phyloP scores from a whole-genome alignment of 2,113 vertebrate species.

The Ptychochromis oligacanthus region DNA sequence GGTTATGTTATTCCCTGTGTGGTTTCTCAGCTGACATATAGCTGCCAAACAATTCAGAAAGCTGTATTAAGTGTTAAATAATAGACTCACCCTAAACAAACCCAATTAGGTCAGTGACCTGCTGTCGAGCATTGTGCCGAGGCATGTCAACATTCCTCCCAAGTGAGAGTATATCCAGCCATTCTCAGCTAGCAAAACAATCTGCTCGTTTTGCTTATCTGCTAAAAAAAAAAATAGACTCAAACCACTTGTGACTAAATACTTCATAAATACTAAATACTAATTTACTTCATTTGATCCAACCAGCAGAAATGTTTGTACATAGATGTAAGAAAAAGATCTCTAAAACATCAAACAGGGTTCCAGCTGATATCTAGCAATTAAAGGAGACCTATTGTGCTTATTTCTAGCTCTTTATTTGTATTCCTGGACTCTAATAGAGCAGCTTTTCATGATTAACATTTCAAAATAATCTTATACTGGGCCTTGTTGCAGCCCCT shows the following conservation, averaged over 20 bases:
- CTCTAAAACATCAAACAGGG: conserved; percentile 1
- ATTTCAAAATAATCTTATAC: not conserved
- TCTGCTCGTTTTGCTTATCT: conserved; percentile 51
- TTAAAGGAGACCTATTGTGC: not conserved
- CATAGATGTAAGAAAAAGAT: not conserved
- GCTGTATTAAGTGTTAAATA: conserved; percentile 58
- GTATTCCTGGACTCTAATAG: not conserved
- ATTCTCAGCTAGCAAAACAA: conserved; percentile 48
- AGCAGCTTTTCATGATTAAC: not conserved
- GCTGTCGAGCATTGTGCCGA: conserved; percentile 48
- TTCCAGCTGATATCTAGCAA: not conserved
- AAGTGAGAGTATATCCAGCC: conserved; percentile 52
- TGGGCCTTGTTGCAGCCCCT: not conserved
- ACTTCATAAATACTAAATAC: too few relatives aligned
- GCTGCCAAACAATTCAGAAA: conserved; percentile 50
- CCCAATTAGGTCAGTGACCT: conserved; percentile 61
- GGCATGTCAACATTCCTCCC: conserved; percentile 60
- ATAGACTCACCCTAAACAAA: conserved; percentile 67
- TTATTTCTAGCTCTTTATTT: not conserved
- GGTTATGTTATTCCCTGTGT: conserved; percentile 48
- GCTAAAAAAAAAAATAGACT: conserved; percentile 37
- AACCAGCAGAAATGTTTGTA: not conserved
- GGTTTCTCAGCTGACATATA: conserved; percentile 64
- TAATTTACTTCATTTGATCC: conserved; percentile 13
- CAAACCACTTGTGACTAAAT: conserved; percentile 23